phyloP scores from a whole-genome alignment of 2,113 vertebrate genomes.

The Nesospiza acunhae region DNA sequence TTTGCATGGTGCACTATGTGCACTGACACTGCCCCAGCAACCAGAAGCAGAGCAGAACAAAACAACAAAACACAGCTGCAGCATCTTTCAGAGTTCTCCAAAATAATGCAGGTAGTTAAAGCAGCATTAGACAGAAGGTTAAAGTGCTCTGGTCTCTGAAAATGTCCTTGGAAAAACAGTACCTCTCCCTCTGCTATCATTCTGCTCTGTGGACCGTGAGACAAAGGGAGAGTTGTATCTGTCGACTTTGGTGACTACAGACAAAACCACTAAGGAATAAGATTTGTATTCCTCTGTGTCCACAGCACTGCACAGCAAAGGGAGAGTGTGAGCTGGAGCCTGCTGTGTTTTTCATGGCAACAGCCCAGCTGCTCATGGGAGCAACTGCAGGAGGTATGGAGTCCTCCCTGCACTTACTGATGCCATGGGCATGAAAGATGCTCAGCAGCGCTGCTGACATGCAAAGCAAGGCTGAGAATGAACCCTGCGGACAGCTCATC shows the following conservation, averaged over 20 bases:
- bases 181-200: background rate
- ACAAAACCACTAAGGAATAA: background rate
- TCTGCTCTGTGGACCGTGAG: background rate
- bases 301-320: background rate
- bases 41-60: background rate
- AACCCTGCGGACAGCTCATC: background rate
- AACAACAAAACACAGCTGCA: background rate
- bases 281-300: background rate
- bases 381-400: background rate
- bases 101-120: background rate
- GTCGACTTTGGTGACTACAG: background rate
- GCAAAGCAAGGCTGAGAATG: accelerated
- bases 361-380: background rate
- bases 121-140: background rate
- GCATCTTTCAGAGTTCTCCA: background rate
- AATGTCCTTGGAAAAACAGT: background rate
- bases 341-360: background rate
- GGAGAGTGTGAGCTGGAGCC: background rate
- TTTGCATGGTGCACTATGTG: background rate
- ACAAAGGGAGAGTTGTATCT: background rate
- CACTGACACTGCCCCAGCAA: background rate
- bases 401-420: background rate
- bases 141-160: background rate
- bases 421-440: background rate
- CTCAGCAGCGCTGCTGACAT: background rate